Evolutionary conservation across 2,797 vertebrate genomes (phyloP), one percentile per base, ranked within the genome.

Genomic region (Poecilia gillii): DNA sequence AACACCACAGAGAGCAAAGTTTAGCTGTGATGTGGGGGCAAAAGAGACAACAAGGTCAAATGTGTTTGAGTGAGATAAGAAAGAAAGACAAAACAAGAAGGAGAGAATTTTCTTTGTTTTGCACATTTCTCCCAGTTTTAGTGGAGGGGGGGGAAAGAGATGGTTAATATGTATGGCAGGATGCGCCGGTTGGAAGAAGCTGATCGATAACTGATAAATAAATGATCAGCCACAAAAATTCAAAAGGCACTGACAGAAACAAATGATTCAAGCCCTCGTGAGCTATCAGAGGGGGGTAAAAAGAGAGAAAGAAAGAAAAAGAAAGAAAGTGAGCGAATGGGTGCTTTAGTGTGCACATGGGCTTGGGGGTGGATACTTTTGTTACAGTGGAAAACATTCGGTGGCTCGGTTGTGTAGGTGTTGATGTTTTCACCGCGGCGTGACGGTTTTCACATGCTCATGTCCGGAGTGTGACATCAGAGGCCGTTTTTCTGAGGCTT

Each of bases 201-300:
- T 76, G 85, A 93, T 94, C 92, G 87, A 94, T 93, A 91, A 82
- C 79, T 73, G 76, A 86, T 93, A 87, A 93, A 94, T 92, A 91
- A 93, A 92, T 92, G 25, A 93, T 90, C 73, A 90, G 82, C 78
- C 73, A 84, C 84, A 91, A 89, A 83, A 90, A 80, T 88, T 93
- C 87, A 88, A 89, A 91, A 93, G 66, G 85, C 84, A 78, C 78
- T 41, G 70, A 75, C 83, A 84, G 82, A 85, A 89, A 76, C 81
- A 83, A 88, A 79, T 57, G 78, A 80, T 86, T 74, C n/a, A 46
- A 78, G 81, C 78, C 64, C 74, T 87, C 59, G 62, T 41, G 59
- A 45, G 78, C 72, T 77, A 2, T 66, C 73, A 23, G 70, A 45
- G 62, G 23, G 18, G 73, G 39, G 11, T 43, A 25, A 68, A 68